These are phyloP conservation scores for Caenorhabditis sulstoni DNA, from an alignment of 2,888 invertebrate genomes.

Conservation along the genomic window DNA sequence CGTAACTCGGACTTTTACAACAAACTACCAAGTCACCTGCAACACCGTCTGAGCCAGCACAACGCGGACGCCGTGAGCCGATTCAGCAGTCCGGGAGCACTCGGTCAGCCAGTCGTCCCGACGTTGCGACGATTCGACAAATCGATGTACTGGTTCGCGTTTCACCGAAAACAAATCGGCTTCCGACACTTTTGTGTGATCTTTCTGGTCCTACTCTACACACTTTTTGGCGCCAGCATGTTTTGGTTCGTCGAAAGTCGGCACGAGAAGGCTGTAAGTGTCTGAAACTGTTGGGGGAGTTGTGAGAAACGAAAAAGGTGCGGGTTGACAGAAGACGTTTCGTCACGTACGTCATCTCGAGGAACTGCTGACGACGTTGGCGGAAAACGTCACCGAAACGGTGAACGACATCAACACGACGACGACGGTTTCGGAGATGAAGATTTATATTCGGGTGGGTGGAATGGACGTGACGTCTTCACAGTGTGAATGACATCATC, in stretches of 20 bases:
- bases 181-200: conserved; percentile 66
- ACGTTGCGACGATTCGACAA: conserved; percentile 61
- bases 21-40: conserved; percentile 43
- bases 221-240: conserved; percentile 65
- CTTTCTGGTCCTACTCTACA: conserved; percentile 56
- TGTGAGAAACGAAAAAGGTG: background rate
- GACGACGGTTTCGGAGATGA: conserved; percentile 38
- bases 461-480: background rate
- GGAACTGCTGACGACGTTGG: conserved; percentile 30
- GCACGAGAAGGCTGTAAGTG: conserved; percentile 60
- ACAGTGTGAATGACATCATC: background rate
- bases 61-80: conserved; percentile 22
- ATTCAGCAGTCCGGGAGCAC: conserved; percentile 49
- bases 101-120: conserved; percentile 42
- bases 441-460: conserved; percentile 48
- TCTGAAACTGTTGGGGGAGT: background rate
- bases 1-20: conserved; percentile 43
- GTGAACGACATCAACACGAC: conserved; percentile 54
- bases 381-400: conserved; percentile 43
- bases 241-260: conserved; percentile 66
- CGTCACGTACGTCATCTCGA: conserved; percentile 36
- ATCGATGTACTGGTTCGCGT: conserved; percentile 69
- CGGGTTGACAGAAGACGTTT: conserved; percentile 33
- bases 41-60: conserved; percentile 40
- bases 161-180: conserved; percentile 64